Conservation (phyloP, 2,113 vertebrate species). For the Naja naja region DNA sequence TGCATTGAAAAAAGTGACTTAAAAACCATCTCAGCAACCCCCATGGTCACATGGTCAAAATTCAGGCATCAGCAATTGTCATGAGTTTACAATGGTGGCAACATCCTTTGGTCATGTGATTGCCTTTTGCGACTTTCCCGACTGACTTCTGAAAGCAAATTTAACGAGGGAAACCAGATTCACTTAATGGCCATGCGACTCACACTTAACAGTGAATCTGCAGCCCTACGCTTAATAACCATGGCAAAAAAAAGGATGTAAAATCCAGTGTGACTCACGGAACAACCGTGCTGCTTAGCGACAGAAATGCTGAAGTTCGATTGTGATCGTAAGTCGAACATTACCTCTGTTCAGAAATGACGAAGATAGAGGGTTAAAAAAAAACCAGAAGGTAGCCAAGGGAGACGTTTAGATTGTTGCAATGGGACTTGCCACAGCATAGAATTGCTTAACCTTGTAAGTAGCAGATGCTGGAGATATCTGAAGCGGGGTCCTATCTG, state of each 20-base stretch:
- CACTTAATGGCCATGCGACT: neutral
- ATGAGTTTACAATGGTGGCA: neutral
- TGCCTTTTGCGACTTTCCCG: neutral
- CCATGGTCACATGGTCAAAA: neutral
- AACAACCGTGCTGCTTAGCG: neutral
- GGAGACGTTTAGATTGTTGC: neutral
- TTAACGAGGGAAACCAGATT: neutral
- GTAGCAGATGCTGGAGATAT: neutral
- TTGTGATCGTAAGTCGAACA: neutral
- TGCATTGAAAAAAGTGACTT: neutral
- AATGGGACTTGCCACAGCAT: neutral
- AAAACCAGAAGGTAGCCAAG: neutral
- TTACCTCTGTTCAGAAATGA: neutral
- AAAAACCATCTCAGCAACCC: neutral
- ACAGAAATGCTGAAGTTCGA: neutral
- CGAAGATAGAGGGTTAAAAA: neutral
- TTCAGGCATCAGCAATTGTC: neutral
- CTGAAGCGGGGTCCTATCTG: neutral
- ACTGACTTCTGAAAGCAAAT: neutral
- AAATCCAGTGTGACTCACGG: neutral
- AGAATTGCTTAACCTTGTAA: neutral
- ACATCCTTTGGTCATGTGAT: neutral
- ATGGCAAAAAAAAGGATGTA: neutral
- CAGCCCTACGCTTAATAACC: neutral
- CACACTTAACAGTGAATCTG: neutral